These are phyloP conservation scores for Pampusana beccarii DNA, from an alignment of 2,113 vertebrate genomes.

Conservation along the genomic window DNA sequence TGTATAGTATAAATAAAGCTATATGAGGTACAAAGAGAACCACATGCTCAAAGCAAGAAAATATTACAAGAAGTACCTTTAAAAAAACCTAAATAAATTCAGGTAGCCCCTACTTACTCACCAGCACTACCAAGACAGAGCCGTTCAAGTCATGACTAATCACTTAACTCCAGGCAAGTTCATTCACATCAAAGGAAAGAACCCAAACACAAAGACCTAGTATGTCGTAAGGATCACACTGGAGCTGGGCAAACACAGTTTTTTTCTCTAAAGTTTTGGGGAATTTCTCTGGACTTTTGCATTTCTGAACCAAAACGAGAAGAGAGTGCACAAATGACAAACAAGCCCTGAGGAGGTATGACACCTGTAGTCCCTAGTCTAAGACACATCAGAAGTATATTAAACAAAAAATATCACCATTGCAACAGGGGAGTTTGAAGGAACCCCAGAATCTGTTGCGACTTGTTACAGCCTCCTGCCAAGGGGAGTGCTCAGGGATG, in stretches of 20 bases:
- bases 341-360: neutral
- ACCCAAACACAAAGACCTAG: neutral
- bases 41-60: neutral
- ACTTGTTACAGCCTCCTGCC: slow-evolving; percentile 27
- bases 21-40: neutral
- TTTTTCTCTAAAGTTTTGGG: neutral
- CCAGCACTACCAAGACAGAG: neutral
- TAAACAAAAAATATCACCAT: neutral
- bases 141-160: slow-evolving; percentile 38
- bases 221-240: neutral
- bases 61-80: neutral
- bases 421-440: neutral
- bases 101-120: neutral
- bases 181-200: slow-evolving; percentile 49
- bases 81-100: neutral
- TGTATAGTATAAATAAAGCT: neutral
- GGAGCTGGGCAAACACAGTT: neutral
- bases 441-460: neutral
- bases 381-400: neutral
- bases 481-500: neutral
- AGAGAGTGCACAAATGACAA: neutral
- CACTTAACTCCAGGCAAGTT: slow-evolving; percentile 28
- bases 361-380: neutral
- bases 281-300: neutral
- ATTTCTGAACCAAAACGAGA: neutral